Evolutionary conservation across 2,888 invertebrate species (phyloP), one percentile per base, ranked within the genome.

Genomic region (Antitype chi): DNA sequence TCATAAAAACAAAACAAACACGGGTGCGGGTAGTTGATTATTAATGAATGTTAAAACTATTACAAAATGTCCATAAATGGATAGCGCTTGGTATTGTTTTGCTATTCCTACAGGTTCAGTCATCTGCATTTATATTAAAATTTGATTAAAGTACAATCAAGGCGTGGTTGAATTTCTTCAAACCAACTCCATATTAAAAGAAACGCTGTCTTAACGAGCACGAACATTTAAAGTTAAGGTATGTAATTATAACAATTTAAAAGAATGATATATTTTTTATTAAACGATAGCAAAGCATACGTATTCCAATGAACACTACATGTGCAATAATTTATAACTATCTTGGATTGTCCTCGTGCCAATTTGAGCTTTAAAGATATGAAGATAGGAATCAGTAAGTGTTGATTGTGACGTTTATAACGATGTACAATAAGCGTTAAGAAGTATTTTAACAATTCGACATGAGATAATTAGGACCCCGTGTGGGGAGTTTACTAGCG

Each of bases 221-320:
- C n/a, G 71, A 77, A 81, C 80, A 82, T 87, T 88, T 87, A 78
- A 80, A 78, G 43, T 69, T 68, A 68, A 74, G 68, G 81, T 74
- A 79, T 84, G 78, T 78, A 85, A 88, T 89, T 88, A 86, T 78
- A 83, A 84, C 78, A 87, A 87, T 89, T 85, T 83, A 85, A 85
- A 89, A 79, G 83, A 87, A 89, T 86, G 84, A 87, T 89, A 86
- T 81, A 80, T 83, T 85, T 85, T 80, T 77, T 76, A 81, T 70
- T 74, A 76, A 84, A 85, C 70, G 70, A 68, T 77, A 77, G 70
- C 66, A 81, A 80, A 75, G 70, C 59, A 74, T 70, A 77, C 74
- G 70, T 79, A 71, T 85, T 82, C 76, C 74, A 70, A 82, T 71
- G 78, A 83, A 74, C 64, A 75, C 67, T 63, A 74, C 60, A 66